Evolutionary conservation across 53 echinoderm and acorn worm genomes (phyloP).

Genomic region (Holothuria leucospilota): DNA sequence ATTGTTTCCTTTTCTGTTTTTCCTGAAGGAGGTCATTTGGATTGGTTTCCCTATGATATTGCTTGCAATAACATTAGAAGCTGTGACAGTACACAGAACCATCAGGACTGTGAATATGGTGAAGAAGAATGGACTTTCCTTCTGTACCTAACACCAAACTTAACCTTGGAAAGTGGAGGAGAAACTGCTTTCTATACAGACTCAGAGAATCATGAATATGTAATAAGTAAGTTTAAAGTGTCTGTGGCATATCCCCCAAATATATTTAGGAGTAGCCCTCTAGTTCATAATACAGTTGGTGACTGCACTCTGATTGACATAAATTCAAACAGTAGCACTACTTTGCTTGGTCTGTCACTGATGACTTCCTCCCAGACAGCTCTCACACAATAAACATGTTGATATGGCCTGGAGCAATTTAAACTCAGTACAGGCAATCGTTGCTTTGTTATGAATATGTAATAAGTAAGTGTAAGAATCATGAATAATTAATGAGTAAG

Average conservation of each 20-base stretch:
- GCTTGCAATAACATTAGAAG: constrained; percentile 88
- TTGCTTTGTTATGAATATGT: background rate
- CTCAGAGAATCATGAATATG: constrained; percentile 11
- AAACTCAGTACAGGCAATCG: too few relatives aligned
- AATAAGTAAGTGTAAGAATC: constrained; percentile 1
- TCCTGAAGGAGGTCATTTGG: constrained; percentile 58
- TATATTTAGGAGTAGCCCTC: too few relatives aligned
- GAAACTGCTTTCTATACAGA: constrained; percentile 79
- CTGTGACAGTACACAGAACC: constrained; percentile 88
- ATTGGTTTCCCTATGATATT: constrained; percentile 93
- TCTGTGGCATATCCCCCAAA: too few relatives aligned
- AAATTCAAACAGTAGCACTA: too few relatives aligned
- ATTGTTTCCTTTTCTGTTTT: too few relatives aligned
- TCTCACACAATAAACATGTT: too few relatives aligned
- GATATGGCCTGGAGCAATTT: too few relatives aligned
- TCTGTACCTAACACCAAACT: constrained; percentile 80
- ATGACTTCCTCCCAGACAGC: too few relatives aligned
- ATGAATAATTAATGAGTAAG: too few relatives aligned
- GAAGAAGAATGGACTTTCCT: constrained; percentile 99
- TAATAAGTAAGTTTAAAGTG: constrained; percentile 12
- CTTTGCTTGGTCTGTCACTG: too few relatives aligned
- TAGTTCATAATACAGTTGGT: too few relatives aligned
- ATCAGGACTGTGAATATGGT: constrained; percentile 79
- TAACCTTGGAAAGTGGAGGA: constrained; percentile 76
- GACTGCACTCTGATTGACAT: too few relatives aligned